Percentiles rank a stretch among this genome's conserved stretches.
Conservation (phyloP, 2,888 invertebrate genomes). For the Ariolimax columbianus region DNA sequence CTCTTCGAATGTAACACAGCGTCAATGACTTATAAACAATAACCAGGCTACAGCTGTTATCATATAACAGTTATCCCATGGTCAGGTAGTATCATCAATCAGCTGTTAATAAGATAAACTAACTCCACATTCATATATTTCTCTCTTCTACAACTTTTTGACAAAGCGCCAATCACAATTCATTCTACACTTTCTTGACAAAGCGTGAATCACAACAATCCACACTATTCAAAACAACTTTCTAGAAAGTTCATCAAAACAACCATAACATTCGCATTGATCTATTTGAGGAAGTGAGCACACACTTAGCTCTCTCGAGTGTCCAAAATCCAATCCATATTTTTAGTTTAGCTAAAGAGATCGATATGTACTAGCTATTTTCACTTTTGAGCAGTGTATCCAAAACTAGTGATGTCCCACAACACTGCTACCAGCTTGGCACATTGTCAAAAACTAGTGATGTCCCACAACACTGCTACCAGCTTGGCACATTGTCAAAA, state of each 20-base stretch:
- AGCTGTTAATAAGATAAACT: neutral
- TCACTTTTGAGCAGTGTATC: neutral
- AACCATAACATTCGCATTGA: conserved; percentile 2
- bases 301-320: conserved; percentile 25
- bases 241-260: neutral
- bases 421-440: conserved; percentile 6
- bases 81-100: neutral
- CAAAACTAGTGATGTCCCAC: neutral
- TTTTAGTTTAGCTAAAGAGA: conserved; percentile 25
- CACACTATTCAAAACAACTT: neutral
- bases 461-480: too few relatives aligned
- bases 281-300: conserved; percentile 23
- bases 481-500: too few relatives aligned
- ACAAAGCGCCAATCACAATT: neutral
- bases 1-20: too few relatives aligned
- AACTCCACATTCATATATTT: neutral
- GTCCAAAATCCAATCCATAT: conserved; percentile 36
- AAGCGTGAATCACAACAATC: neutral
- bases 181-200: neutral
- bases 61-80: neutral
- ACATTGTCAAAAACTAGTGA: too few relatives aligned
- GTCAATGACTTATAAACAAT: too few relatives aligned
- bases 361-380: conserved; percentile 29
- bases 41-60: neutral
- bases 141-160: neutral